These are phyloP conservation scores for Xiphias gladius DNA, from an alignment of 2,113 vertebrate genomes.

Conservation along the genomic window DNA sequence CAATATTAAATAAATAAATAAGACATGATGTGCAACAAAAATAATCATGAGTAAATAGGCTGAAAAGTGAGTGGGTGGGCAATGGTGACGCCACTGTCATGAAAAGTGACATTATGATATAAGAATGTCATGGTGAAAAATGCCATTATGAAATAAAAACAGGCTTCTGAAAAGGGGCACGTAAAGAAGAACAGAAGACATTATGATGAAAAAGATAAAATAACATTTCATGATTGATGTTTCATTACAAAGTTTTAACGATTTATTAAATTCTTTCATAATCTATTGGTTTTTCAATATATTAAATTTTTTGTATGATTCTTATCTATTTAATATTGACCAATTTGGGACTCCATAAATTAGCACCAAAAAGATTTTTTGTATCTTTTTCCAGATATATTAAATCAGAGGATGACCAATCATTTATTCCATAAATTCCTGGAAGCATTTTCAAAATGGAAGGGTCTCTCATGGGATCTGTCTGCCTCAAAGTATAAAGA, in stretches of 20 bases:
- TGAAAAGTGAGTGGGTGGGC: not conserved
- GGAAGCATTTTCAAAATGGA: not conserved
- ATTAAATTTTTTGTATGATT: not conserved
- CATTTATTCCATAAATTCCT: conserved; percentile 2
- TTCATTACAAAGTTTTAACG: not conserved
- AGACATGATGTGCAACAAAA: not conserved
- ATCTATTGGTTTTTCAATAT: not conserved
- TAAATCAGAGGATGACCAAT: not conserved
- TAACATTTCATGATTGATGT: not conserved
- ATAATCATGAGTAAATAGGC: not conserved
- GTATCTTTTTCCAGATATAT: no score
- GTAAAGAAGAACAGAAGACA: no score
- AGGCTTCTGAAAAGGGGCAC: no score
- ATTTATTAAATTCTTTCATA: no score
- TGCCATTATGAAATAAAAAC: no score
- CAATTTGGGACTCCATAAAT: no score
- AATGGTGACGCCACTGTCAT: not conserved
- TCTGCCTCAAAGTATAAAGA: conserved; percentile 12
- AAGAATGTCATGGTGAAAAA: no score
- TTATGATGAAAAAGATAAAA: not conserved
- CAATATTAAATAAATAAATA: not conserved
- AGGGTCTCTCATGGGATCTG: conserved; percentile 10
- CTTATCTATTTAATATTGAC: not conserved
- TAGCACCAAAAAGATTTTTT: no score
- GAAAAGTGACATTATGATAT: not conserved